A percentile compares a stretch with the other conserved stretches of the same genome.
phyloP scores from a whole-genome alignment of 2,113 vertebrate species.

The Hemiscyllium ocellatum region DNA sequence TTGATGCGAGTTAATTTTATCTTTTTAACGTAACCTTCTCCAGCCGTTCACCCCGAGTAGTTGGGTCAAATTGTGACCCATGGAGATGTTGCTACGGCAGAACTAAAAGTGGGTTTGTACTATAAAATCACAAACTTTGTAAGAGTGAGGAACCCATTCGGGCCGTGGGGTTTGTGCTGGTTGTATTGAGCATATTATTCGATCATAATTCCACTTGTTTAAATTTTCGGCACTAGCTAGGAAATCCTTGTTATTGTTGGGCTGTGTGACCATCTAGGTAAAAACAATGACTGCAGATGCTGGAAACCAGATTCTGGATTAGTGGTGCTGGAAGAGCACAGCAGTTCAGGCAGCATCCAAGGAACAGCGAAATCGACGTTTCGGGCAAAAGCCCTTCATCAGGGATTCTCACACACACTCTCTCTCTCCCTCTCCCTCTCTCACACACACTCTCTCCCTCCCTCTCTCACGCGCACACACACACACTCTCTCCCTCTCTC shows the following conservation, averaged over 20 bases:
- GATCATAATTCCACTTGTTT: neutral
- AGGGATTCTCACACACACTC: no score
- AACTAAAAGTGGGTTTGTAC: neutral
- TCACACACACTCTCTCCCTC: no score
- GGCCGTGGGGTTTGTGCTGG: neutral
- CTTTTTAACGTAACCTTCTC: neutral
- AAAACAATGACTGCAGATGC: no score
- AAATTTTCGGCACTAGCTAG: neutral
- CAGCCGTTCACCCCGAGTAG: neutral
- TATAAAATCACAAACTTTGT: neutral
- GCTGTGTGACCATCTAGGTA: neutral
- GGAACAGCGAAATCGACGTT: no score
- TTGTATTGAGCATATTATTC: neutral
- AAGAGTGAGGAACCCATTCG: neutral
- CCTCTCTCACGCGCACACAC: no score
- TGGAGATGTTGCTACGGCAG: neutral
- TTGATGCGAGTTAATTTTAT: neutral
- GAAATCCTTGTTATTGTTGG: neutral
- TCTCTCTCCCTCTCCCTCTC: no score
- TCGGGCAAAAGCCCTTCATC: no score
- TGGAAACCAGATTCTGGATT: no score
- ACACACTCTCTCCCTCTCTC: no score
- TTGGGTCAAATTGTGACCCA: neutral
- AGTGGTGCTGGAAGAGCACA: no score
- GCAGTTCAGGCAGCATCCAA: no score